Evolutionary conservation across 2,888 invertebrate genomes (phyloP).

Genomic region (Myopa testacea): DNA sequence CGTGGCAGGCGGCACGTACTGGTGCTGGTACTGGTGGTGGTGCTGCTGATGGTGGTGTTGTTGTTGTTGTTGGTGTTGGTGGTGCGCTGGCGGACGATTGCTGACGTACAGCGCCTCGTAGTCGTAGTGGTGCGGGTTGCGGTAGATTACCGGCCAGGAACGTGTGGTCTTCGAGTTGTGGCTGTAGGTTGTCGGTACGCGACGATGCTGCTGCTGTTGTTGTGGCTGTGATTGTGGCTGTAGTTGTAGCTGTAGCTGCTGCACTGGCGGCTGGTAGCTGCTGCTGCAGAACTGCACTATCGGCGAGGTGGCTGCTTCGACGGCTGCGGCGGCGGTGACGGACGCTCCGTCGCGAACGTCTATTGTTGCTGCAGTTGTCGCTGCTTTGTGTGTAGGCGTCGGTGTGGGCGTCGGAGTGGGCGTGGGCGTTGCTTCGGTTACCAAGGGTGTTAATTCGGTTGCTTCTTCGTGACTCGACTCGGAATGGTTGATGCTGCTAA

Average conservation of each 20-base stretch:
- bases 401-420: conserved; percentile 36
- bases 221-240: conserved; percentile 45
- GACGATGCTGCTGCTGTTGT: conserved; percentile 43
- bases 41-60: conserved; percentile 42
- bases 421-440: conserved; percentile 38
- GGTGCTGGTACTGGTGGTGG: conserved; percentile 42
- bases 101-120: conserved; percentile 65
- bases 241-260: conserved; percentile 5
- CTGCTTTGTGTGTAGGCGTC: conserved; percentile 24
- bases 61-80: conserved; percentile 35
- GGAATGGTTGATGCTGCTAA: conserved; percentile 32
- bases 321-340: conserved; percentile 40
- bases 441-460: conserved; percentile 61
- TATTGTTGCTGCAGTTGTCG: conserved; percentile 18
- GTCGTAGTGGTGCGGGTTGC: conserved; percentile 67
- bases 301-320: conserved; percentile 46
- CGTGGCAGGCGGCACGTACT: conserved; percentile 34
- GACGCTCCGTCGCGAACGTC: conserved; percentile 33
- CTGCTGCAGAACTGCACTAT: conserved; percentile 30
- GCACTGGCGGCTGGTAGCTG: conserved; percentile 31
- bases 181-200: conserved; percentile 58
- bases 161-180: conserved; percentile 67
- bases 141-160: conserved; percentile 69
- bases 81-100: conserved; percentile 49
- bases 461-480: conserved; percentile 50